Evolutionary conservation across 2,888 invertebrate species (phyloP).

Genomic region (Watsonalla cultraria): DNA sequence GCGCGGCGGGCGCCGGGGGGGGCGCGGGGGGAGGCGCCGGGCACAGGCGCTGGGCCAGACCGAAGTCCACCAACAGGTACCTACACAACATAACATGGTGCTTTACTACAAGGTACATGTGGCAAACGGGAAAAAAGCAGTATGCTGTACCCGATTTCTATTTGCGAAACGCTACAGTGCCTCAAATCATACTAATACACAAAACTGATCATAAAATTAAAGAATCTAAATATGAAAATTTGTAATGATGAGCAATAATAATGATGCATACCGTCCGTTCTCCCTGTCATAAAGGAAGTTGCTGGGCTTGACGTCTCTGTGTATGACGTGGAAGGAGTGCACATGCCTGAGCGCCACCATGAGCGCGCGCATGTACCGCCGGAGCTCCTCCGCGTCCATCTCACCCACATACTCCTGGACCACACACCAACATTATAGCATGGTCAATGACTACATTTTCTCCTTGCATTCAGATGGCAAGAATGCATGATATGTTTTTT

Average conservation of each 20-base stretch:
- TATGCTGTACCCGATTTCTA: no score
- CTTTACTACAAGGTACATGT: no score
- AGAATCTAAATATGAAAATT: neutral
- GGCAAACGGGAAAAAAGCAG: no score
- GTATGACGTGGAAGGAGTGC: conserved; percentile 91
- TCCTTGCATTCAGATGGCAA: no score
- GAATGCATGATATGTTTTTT: no score
- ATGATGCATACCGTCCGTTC: conserved; percentile 68
- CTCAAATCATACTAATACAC: no score
- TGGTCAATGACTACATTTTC: no score
- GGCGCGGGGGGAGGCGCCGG: conserved; percentile 59
- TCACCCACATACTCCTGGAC: conserved; percentile 85
- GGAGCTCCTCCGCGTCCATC: conserved; percentile 84
- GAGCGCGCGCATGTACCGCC: conserved; percentile 88
- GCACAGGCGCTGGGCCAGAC: conserved; percentile 85
- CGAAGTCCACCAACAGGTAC: conserved; percentile 92
- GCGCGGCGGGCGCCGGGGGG: conserved; percentile 63
- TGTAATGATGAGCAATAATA: neutral
- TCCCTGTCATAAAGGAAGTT: conserved; percentile 92
- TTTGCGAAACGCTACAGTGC: no score
- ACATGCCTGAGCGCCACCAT: conserved; percentile 87
- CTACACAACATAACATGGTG: conserved; percentile 42
- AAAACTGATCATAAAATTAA: no score
- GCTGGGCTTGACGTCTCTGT: conserved; percentile 94
- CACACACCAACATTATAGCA: conserved; percentile 10